Evolutionary conservation across 2,797 vertebrate species (phyloP).

Genomic region (Cyprinella venusta): DNA sequence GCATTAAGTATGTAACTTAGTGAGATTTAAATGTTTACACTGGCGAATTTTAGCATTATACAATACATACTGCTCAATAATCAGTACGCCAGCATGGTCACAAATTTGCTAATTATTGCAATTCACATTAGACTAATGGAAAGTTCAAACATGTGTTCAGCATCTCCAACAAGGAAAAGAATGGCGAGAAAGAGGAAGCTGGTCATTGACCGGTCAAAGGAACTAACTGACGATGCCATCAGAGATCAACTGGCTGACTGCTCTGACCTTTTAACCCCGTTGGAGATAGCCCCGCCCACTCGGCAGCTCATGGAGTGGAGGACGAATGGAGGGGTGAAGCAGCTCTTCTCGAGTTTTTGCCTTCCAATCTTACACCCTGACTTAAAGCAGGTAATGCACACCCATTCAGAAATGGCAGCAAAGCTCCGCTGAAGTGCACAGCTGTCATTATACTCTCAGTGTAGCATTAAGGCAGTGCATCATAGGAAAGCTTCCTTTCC

Average conservation of each 20-base stretch:
- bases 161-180: slow-evolving; percentile 64
- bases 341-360: slow-evolving; percentile 70
- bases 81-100: neutral
- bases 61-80: neutral
- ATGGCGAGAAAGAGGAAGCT: slow-evolving; percentile 72
- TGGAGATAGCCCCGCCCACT: slow-evolving; percentile 78
- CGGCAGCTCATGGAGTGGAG: slow-evolving; percentile 76
- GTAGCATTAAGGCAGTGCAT: slow-evolving; percentile 26
- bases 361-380: slow-evolving; percentile 57
- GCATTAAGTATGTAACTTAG: neutral
- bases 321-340: slow-evolving; percentile 68
- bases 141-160: slow-evolving; percentile 55
- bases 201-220: slow-evolving; percentile 74
- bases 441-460: slow-evolving; percentile 50
- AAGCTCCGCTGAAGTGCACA: neutral
- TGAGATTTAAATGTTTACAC: neutral
- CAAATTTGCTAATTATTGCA: neutral
- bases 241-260: slow-evolving; percentile 70
- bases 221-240: slow-evolving; percentile 72
- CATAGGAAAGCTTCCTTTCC: slow-evolving; percentile 23
- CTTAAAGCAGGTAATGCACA: slow-evolving; percentile 69
- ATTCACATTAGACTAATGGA: neutral
- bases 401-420: neutral
- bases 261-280: slow-evolving; percentile 66
- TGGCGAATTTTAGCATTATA: neutral